These are phyloP conservation scores for Salarias fasciatus DNA, from an alignment of 2,797 vertebrate genomes.

Conservation along the genomic window DNA sequence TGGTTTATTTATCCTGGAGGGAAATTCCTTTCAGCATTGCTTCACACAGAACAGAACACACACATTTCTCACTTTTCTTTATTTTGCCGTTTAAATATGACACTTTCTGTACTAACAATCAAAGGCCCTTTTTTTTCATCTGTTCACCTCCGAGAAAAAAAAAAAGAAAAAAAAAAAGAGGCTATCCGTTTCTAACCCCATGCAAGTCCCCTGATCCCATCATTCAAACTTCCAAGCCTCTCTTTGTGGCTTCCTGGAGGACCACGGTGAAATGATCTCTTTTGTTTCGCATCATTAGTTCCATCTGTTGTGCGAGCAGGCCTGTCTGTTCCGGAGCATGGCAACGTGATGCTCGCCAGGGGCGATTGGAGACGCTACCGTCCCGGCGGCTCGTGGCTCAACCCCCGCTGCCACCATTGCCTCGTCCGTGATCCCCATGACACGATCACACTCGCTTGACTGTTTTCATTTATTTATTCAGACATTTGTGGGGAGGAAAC, in stretches of 20 bases:
- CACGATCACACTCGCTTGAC: conserved; percentile 51
- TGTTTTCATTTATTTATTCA: conserved; percentile 77
- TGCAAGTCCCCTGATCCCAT: conserved; percentile 68
- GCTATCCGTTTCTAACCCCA: too few relatives aligned
- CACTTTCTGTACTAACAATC: too few relatives aligned
- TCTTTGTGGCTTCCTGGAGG: conserved; percentile 82
- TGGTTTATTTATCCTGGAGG: too few relatives aligned
- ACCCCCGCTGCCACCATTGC: conserved; percentile 69
- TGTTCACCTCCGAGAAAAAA: too few relatives aligned
- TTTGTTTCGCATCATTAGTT: conserved; percentile 93
- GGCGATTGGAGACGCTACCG: conserved; percentile 75
- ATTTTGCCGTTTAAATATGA: too few relatives aligned
- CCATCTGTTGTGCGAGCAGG: conserved; percentile 88
- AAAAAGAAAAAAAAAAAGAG: too few relatives aligned
- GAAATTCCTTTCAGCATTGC: too few relatives aligned
- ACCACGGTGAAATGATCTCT: conserved; percentile 88
- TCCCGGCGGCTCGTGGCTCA: conserved; percentile 76
- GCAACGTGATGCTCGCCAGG: conserved; percentile 85
- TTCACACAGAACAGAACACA: too few relatives aligned
- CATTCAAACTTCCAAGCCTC: conserved; percentile 81
- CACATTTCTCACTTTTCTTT: too few relatives aligned
- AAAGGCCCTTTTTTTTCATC: too few relatives aligned
- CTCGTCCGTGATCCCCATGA: conserved; percentile 67
- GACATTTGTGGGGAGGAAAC: conserved; percentile 48
- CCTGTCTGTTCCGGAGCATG: conserved; percentile 83